phyloP scores from a whole-genome alignment of 1,140 invertebrate genomes.

The Diabrotica undecimpunctata region DNA sequence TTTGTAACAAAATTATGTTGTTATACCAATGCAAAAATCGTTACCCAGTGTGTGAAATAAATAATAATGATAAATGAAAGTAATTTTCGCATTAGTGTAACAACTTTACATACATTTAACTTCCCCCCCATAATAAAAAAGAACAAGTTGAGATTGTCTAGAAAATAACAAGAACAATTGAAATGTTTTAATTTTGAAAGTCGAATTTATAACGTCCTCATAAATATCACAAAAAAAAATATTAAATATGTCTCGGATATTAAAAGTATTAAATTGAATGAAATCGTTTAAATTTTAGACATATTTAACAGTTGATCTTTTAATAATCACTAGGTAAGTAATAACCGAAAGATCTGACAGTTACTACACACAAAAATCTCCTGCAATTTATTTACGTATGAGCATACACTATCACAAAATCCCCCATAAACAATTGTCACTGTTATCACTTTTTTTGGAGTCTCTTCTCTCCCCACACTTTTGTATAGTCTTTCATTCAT shows the following conservation, averaged over 20 bases:
- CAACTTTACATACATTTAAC: conserved; percentile 1
- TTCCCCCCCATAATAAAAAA: not conserved
- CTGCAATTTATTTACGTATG: conserved; percentile 5
- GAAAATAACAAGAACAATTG: not conserved
- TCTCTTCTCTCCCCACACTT: conserved; percentile 8
- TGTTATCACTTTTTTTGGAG: conserved; percentile 7
- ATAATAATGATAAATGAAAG: conserved; percentile 10
- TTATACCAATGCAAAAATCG: conserved; percentile 3
- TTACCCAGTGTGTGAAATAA: conserved; percentile 8
- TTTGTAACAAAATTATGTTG: conserved; percentile 12
- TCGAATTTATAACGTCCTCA: conserved; percentile 6
- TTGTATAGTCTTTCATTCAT: not conserved
- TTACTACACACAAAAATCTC: conserved; percentile 5
- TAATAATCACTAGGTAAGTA: not conserved
- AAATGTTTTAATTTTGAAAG: not conserved
- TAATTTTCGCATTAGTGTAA: not conserved
- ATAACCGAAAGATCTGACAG: conserved; percentile 6
- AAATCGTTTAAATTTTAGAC: not conserved
- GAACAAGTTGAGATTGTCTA: not conserved
- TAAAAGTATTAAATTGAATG: not conserved
- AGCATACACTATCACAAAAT: conserved; percentile 12
- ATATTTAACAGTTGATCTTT: conserved; percentile 14
- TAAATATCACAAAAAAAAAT: conserved; percentile 3
- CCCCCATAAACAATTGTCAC: conserved; percentile 9
- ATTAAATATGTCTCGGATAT: not conserved